Evolutionary conservation across 2,888 invertebrate species (phyloP), one percentile per base, ranked within the genome.

Genomic region (Euzophera pinguis): DNA sequence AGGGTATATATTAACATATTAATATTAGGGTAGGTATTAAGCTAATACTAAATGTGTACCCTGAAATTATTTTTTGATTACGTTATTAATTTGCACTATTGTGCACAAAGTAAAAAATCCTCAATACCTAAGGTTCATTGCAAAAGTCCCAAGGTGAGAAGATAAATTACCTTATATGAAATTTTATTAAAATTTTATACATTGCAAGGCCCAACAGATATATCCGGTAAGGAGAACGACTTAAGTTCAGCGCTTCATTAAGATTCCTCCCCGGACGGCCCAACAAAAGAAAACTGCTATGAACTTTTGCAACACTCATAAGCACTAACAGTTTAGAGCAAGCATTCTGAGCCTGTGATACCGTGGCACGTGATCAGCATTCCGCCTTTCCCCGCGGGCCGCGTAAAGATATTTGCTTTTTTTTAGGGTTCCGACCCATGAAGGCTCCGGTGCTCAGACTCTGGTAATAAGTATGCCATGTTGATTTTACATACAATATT

Each of bases 291-390:
- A 63, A 68, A 65, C 58, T 57, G 60, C 69, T 71, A 71, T 60
- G 58, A 65, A 73, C 64, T 63, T 73, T 68, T 56, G 61, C 63
- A 69, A 73, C 65, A 63, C 59, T 67, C 65, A 69, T 71, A 69
- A 68, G 65, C 62, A 68, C 64, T 67, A 73, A 73, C 72, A 69
- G 71, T 74, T 75, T 70, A 69, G 60, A 69, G 61, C 56, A 58
- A 64, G 62, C 58, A 69, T 67, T 45, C 10, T 14, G 29, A 32
- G 62, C 63, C 69, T 67, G 64, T 71, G 71, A 73, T 70, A 73
- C 65, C 62, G 54, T 57, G 50, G 62, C 64, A 87, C 87, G 87
- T 87, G 84, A 83, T 75, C 76, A 58, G 83, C 78, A 79, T 85
- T 32, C 32, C 32, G 9, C 49, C 42, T 58, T 61, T 70, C 71